Percentiles rank a stretch among this genome's conserved stretches.
Conservation (phyloP, 2,888 invertebrate species). For the Epistrophe grossulariae region DNA sequence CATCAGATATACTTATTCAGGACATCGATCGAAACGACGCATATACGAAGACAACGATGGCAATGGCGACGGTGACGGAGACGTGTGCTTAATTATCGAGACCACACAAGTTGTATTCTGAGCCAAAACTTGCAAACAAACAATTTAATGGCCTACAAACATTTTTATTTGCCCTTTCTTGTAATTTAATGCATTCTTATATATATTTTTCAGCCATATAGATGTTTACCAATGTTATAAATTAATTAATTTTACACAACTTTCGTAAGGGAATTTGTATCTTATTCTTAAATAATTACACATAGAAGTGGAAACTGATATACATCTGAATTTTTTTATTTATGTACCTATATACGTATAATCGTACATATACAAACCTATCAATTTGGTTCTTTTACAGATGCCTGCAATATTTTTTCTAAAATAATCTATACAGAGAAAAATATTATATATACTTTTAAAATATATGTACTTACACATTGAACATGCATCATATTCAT, state of each 20-base stretch:
- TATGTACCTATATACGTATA: too few species aligned
- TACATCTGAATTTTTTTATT: too few species aligned
- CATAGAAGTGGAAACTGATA: too few species aligned
- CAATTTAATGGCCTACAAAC: conserved; percentile 1
- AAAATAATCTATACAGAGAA: too few species aligned
- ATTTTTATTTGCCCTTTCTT: neutral
- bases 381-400: too few species aligned
- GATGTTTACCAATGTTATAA: neutral
- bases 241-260: neutral
- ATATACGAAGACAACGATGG: too few species aligned
- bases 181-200: neutral
- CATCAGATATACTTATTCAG: neutral
- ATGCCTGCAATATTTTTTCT: too few species aligned
- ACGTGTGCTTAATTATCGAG: conserved; percentile 2
- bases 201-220: neutral
- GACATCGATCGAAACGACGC: neutral
- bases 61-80: neutral
- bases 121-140: neutral
- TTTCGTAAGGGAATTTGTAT: neutral
- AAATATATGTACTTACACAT: too few species aligned
- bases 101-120: conserved; percentile 44
- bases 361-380: too few species aligned
- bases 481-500: too few species aligned
- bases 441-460: too few species aligned
- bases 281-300: too few species aligned